Conservation (phyloP, 2,113 vertebrate genomes). For the Mystacornis crossleyi region DNA sequence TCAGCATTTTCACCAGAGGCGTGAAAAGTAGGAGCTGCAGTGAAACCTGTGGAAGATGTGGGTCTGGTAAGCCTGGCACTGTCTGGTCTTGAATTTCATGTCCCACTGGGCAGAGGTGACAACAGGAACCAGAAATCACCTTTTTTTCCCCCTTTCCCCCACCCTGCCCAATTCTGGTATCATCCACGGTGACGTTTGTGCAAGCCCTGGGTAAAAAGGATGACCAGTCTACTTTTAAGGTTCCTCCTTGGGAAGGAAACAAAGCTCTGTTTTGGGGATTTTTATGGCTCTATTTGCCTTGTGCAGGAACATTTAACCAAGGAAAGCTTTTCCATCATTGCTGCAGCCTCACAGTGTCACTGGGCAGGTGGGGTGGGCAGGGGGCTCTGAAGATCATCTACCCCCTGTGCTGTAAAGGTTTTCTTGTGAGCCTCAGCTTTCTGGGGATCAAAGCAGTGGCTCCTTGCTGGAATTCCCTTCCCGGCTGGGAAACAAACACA, state of each 20-base stretch:
- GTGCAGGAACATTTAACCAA: neutral
- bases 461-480: neutral
- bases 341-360: neutral
- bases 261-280: accelerated
- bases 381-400: neutral
- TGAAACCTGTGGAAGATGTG: neutral
- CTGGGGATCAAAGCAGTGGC: neutral
- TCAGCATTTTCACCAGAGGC: neutral
- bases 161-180: neutral
- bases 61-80: neutral
- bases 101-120: neutral
- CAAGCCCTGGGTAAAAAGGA: neutral
- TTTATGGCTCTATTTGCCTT: neutral
- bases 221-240: neutral
- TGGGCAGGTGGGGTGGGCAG: neutral
- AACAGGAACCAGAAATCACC: neutral
- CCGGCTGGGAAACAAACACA: neutral
- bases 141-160: accelerated
- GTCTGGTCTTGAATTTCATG: neutral
- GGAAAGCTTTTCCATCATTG: neutral
- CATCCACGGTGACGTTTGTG: neutral
- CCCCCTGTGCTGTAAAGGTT: neutral
- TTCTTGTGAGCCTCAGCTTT: neutral
- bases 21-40: neutral
- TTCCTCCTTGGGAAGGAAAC: neutral